Percentiles rank a stretch among this genome's conserved stretches.
phyloP scores from a whole-genome alignment of 2,113 vertebrate genomes.

The Hippocampus barbouri region DNA sequence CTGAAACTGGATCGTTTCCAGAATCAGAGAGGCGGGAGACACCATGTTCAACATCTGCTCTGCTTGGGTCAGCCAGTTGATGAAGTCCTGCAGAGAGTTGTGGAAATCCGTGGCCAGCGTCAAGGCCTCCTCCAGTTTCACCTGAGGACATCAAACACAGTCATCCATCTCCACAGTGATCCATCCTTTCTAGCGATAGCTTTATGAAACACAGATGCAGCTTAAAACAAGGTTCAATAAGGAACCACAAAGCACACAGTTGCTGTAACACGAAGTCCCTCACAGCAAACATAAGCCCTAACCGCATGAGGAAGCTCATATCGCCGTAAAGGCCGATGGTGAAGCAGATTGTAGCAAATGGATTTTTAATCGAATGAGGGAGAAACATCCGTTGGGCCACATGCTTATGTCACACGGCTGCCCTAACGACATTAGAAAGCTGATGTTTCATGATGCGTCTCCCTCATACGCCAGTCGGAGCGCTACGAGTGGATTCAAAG shows the following conservation, averaged over 20 bases:
- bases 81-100: constrained; percentile 95
- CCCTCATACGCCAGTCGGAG: background rate
- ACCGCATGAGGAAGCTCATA: constrained; percentile 42
- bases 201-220: background rate
- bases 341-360: constrained; percentile 39
- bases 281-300: constrained; percentile 20
- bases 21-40: constrained; percentile 90
- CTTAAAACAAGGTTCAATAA: background rate
- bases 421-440: constrained; percentile 33
- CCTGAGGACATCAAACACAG: constrained; percentile 64
- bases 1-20: constrained; percentile 96
- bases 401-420: constrained; percentile 2
- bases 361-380: constrained; percentile 56
- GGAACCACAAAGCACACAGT: background rate
- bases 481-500: background rate
- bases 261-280: background rate
- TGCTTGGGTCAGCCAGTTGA: constrained; percentile 95
- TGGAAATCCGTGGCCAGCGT: constrained; percentile 90
- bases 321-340: constrained; percentile 40
- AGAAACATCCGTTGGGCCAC: constrained; percentile 35
- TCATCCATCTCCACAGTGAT: background rate
- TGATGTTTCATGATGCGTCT: constrained; percentile 2
- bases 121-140: constrained; percentile 92
- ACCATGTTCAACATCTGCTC: constrained; percentile 91
- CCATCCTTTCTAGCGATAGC: background rate